Base-by-base conservation (phyloP, 37 sponge, comb jelly and placozoan species). In the Halisarca cf. caerulea region DNA sequence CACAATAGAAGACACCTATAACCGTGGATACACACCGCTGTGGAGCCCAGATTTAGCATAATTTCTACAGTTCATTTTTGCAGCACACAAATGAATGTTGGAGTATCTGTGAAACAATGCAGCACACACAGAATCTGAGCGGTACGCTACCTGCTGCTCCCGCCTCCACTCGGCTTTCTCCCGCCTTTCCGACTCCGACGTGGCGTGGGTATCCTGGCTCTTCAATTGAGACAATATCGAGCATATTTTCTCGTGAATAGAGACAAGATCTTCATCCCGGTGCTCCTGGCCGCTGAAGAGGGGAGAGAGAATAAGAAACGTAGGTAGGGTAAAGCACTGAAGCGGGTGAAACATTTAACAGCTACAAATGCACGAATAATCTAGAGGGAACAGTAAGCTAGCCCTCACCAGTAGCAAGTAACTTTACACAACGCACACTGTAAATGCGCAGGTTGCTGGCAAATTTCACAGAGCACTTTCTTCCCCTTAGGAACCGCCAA, bases 241-340 rank as follows among this genome's bases (percentile, higher is more conserved):
- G 55, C 95, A 95, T 24, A 91, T 87, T 73, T 89, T 85, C 55
- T 86, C 69, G 51, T 95, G 95, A 74, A 95, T 95, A n/a, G 89
- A 70, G 20, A 44, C 69, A 83, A 86, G 89, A 72, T 95, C 95
- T 7, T 82, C 88, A 18, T 66, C 47, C 51, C 89, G 83, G 38
- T 95, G 91, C 18, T 89, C 92, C 20, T 82, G 79, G 64, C 59
- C 36, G 79, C 94, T 89, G 70, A 0, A 82, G 15, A 9, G 9
- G 69, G 64, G 54, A n/a, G n/a, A n/a, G n/a, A n/a, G n/a, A n/a
- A n/a, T n/a, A n/a, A n/a, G n/a, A n/a, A n/a, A n/a, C n/a, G n/a
- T n/a, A n/a, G n/a, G n/a, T n/a, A n/a, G n/a, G n/a, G n/a, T n/a
- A 55, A 55, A 55, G 17, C 17, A 20, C 11, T 20, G 57, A 55